Percentiles rank a stretch among this genome's conserved stretches.
These are phyloP conservation scores for Eclectus roratus DNA, from an alignment of 2,113 vertebrate genomes.

Conservation along the genomic window DNA sequence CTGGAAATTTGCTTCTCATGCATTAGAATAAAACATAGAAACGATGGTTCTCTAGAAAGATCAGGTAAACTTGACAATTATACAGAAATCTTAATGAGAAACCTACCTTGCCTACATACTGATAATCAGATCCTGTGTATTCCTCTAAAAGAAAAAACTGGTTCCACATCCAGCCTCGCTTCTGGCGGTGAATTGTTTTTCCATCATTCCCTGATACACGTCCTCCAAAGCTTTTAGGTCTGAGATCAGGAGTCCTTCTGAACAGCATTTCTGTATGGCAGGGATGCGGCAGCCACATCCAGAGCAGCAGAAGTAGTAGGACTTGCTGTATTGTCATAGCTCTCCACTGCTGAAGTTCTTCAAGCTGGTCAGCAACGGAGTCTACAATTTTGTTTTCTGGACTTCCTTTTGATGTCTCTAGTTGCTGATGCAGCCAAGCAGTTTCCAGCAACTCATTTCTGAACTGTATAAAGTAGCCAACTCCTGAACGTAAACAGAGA, in stretches of 20 bases:
- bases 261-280: conserved; percentile 73
- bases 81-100: not conserved
- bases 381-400: not conserved
- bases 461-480: conserved; percentile 22
- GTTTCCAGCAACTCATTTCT: conserved; percentile 53
- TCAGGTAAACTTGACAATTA: not conserved
- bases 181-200: conserved; percentile 79
- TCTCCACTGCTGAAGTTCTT: conserved; percentile 68
- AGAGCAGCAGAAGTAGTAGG: conserved; percentile 72
- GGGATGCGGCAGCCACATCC: conserved; percentile 70
- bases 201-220: conserved; percentile 67
- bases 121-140: conserved; percentile 83
- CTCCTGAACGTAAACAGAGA: conserved; percentile 59
- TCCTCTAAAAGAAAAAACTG: conserved; percentile 84
- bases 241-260: conserved; percentile 74
- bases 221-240: conserved; percentile 53
- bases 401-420: conserved; percentile 36
- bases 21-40: not conserved
- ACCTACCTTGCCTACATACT: conserved; percentile 84
- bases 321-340: conserved; percentile 71
- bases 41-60: not conserved
- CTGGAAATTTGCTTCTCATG: not conserved
- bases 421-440: not conserved
- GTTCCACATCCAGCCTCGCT: conserved; percentile 86
- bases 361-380: not conserved